Evolutionary conservation across 2,888 invertebrate genomes (phyloP), one percentile per base, ranked within the genome.

Genomic region (Melanostoma scalare): DNA sequence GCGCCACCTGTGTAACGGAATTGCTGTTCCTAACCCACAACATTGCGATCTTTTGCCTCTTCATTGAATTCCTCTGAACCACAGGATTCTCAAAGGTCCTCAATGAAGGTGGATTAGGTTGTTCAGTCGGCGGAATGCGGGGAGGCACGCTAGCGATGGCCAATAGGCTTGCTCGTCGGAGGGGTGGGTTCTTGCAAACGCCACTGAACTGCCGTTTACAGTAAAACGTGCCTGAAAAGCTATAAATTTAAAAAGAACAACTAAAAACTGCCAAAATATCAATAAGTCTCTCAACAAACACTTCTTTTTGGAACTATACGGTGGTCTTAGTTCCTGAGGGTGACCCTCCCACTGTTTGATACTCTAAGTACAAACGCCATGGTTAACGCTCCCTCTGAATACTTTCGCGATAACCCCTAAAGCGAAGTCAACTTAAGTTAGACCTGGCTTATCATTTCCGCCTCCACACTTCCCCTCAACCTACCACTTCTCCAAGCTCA

Each of bases 1-100:
- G 79, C 82, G 63, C 55, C 77, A 52, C 52, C 52, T 53, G 52
- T 30, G 3, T 6, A 35, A 33, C 52, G 52, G n/a, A 52, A 6
- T 6, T 48, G 0, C 4, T 48, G 20, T 53, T 35, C 52, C 8
- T 52, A 4, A 33, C 52, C 5, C 35, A 3, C 8, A 20, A 20
- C 20, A 1, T 20, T 20, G 20, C 20, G 20, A 20, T 20, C 20
- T 20, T 20, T 20, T 20, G 20, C 20, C 20, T 20, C 20, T 20
- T 20, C 20, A 20, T 20, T 0, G 20, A 20, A 20, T 20, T 20
- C 20, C 20, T 20, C 10, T 52, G 33, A 48, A 6, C 2, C 48
- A 30, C 20, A 48, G 48, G 48, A 48, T 20, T 20, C 33, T 6
- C 52, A 52, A 33, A 33, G 35, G 35, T 35, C 5, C 6, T 6